Evolutionary conservation across 2,888 invertebrate species (phyloP).

Genomic region (Leptopilina syphax): DNA sequence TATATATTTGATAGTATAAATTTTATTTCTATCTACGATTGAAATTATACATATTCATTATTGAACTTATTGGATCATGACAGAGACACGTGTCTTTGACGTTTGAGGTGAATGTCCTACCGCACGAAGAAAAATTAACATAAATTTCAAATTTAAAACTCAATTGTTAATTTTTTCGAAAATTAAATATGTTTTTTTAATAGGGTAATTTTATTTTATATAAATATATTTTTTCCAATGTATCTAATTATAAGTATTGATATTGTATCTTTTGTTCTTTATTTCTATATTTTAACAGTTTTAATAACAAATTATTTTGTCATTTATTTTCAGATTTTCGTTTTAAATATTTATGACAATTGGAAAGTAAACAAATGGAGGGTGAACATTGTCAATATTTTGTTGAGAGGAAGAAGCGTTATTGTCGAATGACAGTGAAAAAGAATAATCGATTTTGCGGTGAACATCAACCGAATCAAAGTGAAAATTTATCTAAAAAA

Average conservation of each 20-base stretch:
- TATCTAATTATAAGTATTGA: too few relatives aligned
- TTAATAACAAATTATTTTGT: background rate
- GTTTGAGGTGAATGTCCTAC: background rate
- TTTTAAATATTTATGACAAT: background rate
- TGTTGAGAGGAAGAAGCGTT: conserved; percentile 84
- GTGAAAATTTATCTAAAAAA: conserved; percentile 47
- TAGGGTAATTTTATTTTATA: too few relatives aligned
- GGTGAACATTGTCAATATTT: conserved; percentile 76
- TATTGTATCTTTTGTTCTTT: too few relatives aligned
- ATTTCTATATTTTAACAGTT: too few relatives aligned
- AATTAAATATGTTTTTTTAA: too few relatives aligned
- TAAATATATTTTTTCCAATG: too few relatives aligned
- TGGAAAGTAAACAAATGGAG: conserved; percentile 6
- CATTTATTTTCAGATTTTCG: background rate
- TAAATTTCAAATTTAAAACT: too few relatives aligned
- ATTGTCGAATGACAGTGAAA: conserved; percentile 86
- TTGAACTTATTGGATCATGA: background rate
- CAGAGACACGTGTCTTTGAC: conserved; percentile 1
- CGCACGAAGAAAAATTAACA: too few relatives aligned
- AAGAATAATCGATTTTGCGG: conserved; percentile 85
- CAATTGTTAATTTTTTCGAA: too few relatives aligned
- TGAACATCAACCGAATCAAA: conserved; percentile 77
- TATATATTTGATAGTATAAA: too few relatives aligned
- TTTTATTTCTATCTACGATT: too few relatives aligned
- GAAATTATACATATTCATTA: background rate